A percentile compares a stretch with the other conserved stretches of the same genome.
Conservation (phyloP, 2,888 invertebrate genomes). For the Diploptera punctata region DNA sequence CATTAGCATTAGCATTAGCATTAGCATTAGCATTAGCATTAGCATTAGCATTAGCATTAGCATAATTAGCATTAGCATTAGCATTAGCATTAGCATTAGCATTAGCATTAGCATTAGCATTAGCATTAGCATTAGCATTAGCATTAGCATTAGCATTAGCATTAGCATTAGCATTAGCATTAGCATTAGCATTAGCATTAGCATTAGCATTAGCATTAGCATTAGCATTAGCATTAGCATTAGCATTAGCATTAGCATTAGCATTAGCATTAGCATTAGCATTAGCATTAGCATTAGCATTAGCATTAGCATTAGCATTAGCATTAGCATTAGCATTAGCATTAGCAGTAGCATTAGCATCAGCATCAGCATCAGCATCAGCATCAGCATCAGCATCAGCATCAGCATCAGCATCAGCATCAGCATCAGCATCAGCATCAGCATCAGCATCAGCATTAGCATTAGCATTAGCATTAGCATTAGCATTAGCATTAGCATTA, state of each 20-base stretch:
- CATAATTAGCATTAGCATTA: too few species aligned
- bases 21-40: neutral
- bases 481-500: neutral
- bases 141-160: neutral
- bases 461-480: neutral
- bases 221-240: neutral
- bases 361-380: neutral
- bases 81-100: neutral
- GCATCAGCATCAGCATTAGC: neutral
- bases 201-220: neutral
- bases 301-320: neutral
- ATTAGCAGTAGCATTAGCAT: too few species aligned
- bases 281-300: neutral
- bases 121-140: neutral
- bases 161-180: neutral
- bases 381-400: neutral
- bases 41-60: too few species aligned
- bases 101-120: neutral
- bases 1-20: conserved; percentile 1
- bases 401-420: neutral
- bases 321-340: neutral
- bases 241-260: neutral
- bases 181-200: neutral
- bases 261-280: neutral
- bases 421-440: neutral